Conservation (phyloP, 2,888 invertebrate genomes). For the Pseudococcus longispinus region DNA sequence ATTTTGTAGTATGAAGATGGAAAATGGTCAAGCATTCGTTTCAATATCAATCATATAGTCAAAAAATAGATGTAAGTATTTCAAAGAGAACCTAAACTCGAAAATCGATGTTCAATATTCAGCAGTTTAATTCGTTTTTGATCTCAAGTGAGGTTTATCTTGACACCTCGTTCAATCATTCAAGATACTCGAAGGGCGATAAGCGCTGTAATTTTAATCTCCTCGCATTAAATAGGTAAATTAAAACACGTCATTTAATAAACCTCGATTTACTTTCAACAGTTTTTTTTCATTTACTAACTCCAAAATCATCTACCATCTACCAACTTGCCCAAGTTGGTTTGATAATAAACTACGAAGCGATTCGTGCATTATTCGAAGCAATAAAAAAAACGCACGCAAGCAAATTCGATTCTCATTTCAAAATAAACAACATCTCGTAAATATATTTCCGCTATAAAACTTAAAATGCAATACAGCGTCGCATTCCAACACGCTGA, state of each 20-base stretch:
- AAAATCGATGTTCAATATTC: too few relatives aligned
- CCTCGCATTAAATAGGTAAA: background rate
- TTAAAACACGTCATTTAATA: background rate
- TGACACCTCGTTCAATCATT: background rate
- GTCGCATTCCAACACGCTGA: conserved; percentile 1
- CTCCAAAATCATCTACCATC: background rate
- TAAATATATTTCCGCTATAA: background rate
- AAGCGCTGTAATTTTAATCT: background rate
- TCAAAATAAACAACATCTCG: background rate
- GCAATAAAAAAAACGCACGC: background rate
- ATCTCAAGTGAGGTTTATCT: background rate
- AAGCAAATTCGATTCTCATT: background rate
- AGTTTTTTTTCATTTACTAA: background rate
- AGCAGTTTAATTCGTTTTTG: background rate
- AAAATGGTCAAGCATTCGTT: too few relatives aligned
- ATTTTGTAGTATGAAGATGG: too few relatives aligned
- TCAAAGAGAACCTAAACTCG: too few relatives aligned
- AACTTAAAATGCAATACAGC: background rate
- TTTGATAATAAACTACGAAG: background rate
- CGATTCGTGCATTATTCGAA: background rate
- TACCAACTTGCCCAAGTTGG: background rate
- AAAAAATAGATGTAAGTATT: too few relatives aligned
- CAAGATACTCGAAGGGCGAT: background rate
- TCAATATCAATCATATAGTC: too few relatives aligned
- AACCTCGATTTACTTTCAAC: background rate